Evolutionary conservation across 2,797 vertebrate species (phyloP).

Genomic region (Thunnus albacares): DNA sequence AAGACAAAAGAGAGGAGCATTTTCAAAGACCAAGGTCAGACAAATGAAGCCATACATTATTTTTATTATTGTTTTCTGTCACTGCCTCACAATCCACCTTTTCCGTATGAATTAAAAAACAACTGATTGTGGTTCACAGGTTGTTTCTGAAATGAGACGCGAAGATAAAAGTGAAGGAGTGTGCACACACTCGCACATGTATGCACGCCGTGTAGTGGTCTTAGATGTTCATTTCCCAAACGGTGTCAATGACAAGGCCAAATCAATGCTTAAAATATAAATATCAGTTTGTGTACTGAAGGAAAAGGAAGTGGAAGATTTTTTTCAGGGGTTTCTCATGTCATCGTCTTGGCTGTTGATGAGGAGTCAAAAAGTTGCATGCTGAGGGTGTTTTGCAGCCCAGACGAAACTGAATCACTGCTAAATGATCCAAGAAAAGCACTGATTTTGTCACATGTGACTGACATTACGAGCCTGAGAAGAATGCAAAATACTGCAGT

Average conservation of each 20-base stretch:
- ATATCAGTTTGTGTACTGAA: background rate
- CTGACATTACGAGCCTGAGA: background rate
- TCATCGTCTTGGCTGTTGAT: background rate
- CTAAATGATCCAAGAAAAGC: background rate
- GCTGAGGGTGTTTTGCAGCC: background rate
- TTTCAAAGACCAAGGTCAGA: constrained; percentile 28
- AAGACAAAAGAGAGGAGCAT: constrained; percentile 35
- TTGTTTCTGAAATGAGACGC: constrained; percentile 6
- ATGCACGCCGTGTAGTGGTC: background rate
- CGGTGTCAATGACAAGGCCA: background rate
- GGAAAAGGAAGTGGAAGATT: background rate
- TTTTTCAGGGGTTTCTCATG: background rate
- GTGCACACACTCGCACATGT: no score
- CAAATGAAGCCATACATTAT: constrained; percentile 27
- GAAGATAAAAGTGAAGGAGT: background rate
- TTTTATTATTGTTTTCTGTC: constrained; percentile 22
- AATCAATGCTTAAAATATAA: background rate
- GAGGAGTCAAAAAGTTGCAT: background rate
- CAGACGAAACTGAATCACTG: background rate
- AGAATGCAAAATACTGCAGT: background rate
- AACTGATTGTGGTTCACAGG: background rate
- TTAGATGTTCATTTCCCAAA: background rate
- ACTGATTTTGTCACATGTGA: background rate
- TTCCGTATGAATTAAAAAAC: constrained; percentile 7
- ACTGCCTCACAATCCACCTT: constrained; percentile 17